Percentiles rank a stretch among this genome's conserved stretches.
Conservation (phyloP, 2,888 invertebrate genomes). For the Ophioninae sp. region DNA sequence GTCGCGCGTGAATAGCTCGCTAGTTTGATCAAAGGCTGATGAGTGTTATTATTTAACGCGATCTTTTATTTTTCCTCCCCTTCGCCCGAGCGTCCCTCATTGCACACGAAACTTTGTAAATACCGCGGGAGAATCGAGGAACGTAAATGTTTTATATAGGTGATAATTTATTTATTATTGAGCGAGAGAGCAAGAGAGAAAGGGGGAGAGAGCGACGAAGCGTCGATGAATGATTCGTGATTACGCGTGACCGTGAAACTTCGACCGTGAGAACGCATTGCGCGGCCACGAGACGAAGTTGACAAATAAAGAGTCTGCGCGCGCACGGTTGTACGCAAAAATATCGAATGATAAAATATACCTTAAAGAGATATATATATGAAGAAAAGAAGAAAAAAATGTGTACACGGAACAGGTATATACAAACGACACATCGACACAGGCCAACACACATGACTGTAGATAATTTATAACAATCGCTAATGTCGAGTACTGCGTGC, state of each 20-base stretch:
- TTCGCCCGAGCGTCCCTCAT: slow-evolving; percentile 14
- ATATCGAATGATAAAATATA: slow-evolving; percentile 53
- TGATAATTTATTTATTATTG: slow-evolving; percentile 79
- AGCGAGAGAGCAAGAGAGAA: slow-evolving; percentile 54
- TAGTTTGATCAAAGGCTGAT: slow-evolving; percentile 64
- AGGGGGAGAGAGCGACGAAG: slow-evolving; percentile 20
- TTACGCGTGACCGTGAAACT: slow-evolving; percentile 25
- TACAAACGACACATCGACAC: slow-evolving; percentile 63
- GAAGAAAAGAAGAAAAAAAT: slow-evolving; percentile 25
- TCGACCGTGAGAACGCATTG: neutral
- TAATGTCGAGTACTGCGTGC: slow-evolving; percentile 77
- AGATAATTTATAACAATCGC: slow-evolving; percentile 80
- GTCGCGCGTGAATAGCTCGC: slow-evolving; percentile 64
- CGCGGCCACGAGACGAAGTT: slow-evolving; percentile 37
- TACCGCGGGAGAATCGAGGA: slow-evolving; percentile 71
- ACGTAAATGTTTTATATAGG: slow-evolving; percentile 77
- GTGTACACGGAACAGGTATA: slow-evolving; percentile 55
- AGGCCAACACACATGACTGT: slow-evolving; percentile 75
- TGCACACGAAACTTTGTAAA: slow-evolving; percentile 73
- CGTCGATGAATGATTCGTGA: slow-evolving; percentile 65
- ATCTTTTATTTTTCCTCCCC: slow-evolving; percentile 67
- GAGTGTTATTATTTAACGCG: slow-evolving; percentile 68
- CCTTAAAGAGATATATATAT: slow-evolving; percentile 65
- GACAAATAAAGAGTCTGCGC: slow-evolving; percentile 56
- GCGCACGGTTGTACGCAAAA: slow-evolving; percentile 20